Base-by-base conservation (phyloP, 1,140 invertebrate genomes). In the Periplaneta americana region DNA sequence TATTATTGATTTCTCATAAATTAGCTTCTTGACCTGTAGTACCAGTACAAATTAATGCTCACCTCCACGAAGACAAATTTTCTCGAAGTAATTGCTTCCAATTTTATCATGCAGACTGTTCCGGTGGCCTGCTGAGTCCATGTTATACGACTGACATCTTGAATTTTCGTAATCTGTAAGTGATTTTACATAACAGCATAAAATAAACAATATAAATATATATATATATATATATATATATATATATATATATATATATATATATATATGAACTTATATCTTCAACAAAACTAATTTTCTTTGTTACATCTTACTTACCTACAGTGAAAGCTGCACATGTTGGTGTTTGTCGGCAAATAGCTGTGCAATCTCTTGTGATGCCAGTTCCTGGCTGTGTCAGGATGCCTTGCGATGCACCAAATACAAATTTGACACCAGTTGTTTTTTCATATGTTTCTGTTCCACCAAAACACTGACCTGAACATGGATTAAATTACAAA, bases 401-500 rank as follows among this genome's bases (percentile, higher is more conserved):
- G 15, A 90, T 84, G 17, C 86, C 86, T 84, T 87, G 85, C 32
- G 86, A 82, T 74, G 85, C 84, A 32, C 84, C 84, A 17, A 85
- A 84, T 33, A 83, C 76, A 83, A 89, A 88, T 18, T 86, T 85
- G 34, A 87, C 86, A 35, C 87, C 87, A 5, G 88, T 86, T 0
- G 86, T 87, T 83, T 90, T 90, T 82, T 90, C 89, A 77, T 89
- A 89, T 10, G 88, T 88, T 83, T 89, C 88, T 5, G 88, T 87
- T 18, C 89, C 89, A n/a, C 89, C 89, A 83, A 90, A 90, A 85
- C 89, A 90, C 84, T 88, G 85, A 66, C 84, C 87, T 87, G 39
- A 34, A 74, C 17, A 80, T 34, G 22, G n/a, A 11, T 66, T n/a
- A n/a, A n/a, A 66, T n/a, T n/a, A n/a, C n/a, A n/a, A n/a, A n/a